Evolutionary conservation across 1,140 invertebrate species (phyloP).

Genomic region (Ostrea edulis): DNA sequence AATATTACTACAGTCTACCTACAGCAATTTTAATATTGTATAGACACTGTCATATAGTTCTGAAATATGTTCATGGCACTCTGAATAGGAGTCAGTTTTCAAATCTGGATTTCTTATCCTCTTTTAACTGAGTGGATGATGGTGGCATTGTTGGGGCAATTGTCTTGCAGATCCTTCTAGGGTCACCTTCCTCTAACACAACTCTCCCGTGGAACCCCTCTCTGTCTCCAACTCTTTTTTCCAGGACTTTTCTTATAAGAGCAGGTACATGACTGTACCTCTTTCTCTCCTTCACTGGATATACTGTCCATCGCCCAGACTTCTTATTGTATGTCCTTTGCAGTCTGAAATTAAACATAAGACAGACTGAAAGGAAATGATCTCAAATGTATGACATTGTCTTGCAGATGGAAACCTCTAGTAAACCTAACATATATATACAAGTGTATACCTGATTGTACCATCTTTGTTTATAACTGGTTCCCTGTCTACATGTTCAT

Average conservation of each 20-base stretch:
- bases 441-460: not conserved
- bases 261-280: not conserved
- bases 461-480: slow-evolving; percentile 22
- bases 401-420: no score
- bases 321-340: no score
- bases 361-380: not conserved
- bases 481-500: slow-evolving; percentile 25
- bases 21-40: no score
- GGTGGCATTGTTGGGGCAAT: not conserved
- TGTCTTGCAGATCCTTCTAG: not conserved
- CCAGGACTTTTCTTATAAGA: not conserved
- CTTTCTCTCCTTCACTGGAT: slow-evolving; percentile 9
- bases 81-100: no score
- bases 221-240: not conserved
- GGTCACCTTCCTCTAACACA: not conserved
- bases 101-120: no score
- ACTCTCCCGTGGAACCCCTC: not conserved
- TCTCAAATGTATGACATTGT: not conserved
- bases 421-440: no score
- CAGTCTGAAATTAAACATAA: no score
- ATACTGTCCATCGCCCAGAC: slow-evolving; percentile 13
- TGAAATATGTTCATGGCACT: no score
- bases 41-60: no score
- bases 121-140: no score
- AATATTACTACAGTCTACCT: no score